These are phyloP conservation scores for Siniperca scherzeri DNA, from an alignment of 2,797 vertebrate species.

Conservation along the genomic window DNA sequence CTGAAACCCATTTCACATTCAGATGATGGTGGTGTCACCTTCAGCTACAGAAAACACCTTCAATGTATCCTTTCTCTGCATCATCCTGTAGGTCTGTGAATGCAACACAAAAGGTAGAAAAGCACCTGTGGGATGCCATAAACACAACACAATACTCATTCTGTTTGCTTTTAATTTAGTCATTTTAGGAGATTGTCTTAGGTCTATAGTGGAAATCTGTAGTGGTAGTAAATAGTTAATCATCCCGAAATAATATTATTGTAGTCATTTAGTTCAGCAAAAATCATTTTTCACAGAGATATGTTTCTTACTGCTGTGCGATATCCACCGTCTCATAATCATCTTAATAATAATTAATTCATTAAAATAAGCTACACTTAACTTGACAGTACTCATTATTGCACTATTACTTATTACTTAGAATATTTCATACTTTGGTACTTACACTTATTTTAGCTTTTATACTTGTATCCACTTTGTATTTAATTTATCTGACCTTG, in stretches of 20 bases:
- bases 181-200: neutral
- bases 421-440: too few relatives aligned
- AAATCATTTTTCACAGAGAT: neutral
- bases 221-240: neutral
- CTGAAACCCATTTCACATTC: conserved; percentile 1
- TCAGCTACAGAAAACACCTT: neutral
- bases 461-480: too few relatives aligned
- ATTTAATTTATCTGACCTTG: too few relatives aligned
- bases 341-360: too few relatives aligned
- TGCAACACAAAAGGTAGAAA: neutral
- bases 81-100: conserved; percentile 1
- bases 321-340: too few relatives aligned
- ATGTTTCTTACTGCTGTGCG: neutral
- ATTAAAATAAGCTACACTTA: too few relatives aligned
- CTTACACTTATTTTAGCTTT: too few relatives aligned
- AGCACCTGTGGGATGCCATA: neutral
- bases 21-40: neutral
- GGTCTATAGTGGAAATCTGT: neutral
- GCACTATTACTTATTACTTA: too few relatives aligned
- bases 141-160: neutral
- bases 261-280: neutral
- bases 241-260: neutral
- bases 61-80: neutral
- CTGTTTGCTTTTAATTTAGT: neutral
- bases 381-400: too few relatives aligned